phyloP scores from a whole-genome alignment of 2,113 vertebrate species.

The Manacus vitellinus region DNA sequence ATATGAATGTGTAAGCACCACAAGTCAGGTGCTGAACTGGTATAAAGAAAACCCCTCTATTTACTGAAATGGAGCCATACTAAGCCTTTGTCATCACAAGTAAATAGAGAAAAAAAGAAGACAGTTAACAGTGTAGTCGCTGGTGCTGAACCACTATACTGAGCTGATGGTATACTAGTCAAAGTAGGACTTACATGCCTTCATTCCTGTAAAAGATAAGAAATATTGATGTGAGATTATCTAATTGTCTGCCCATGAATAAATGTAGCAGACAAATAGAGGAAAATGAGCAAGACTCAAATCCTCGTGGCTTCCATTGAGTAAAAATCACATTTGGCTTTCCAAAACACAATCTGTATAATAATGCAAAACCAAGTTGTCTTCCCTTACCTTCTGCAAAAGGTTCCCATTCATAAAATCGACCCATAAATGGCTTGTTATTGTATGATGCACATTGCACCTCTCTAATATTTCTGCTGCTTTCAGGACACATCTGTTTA shows the following conservation, averaged over 20 bases:
- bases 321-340: neutral
- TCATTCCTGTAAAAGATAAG: neutral
- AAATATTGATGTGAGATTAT: neutral
- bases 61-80: neutral
- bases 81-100: neutral
- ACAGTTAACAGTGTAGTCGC: neutral
- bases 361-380: neutral
- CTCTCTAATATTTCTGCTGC: slow-evolving; percentile 86
- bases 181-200: neutral
- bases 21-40: neutral
- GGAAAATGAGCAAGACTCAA: neutral
- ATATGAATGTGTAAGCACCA: neutral
- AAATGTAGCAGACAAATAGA: neutral
- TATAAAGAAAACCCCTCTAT: neutral
- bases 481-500: slow-evolving; percentile 85
- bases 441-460: slow-evolving; percentile 93
- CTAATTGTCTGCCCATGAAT: neutral
- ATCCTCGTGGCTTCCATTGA: neutral
- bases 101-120: neutral
- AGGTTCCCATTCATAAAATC: slow-evolving; percentile 95
- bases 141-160: neutral
- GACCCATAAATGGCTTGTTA: slow-evolving; percentile 94
- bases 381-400: slow-evolving; percentile 89
- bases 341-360: neutral
- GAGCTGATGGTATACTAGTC: neutral